Evolutionary conservation across 2,113 vertebrate species (phyloP).

Genomic region (Hemiprocne comata): DNA sequence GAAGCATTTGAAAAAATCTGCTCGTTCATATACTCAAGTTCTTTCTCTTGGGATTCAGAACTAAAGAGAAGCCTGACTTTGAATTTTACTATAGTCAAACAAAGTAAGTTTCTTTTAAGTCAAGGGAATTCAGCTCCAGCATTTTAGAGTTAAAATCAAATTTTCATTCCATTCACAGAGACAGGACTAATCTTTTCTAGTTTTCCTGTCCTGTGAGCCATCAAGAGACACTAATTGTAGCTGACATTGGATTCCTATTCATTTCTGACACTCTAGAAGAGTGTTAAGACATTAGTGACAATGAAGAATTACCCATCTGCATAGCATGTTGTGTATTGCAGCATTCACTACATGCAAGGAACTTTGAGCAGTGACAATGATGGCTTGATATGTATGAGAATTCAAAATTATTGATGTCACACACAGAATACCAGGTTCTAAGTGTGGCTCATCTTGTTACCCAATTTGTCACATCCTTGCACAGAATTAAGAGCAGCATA

Average conservation of each 20-base stretch:
- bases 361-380: constrained; percentile 1
- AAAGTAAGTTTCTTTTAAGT: background rate
- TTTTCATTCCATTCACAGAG: background rate
- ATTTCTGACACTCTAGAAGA: background rate
- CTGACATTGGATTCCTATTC: background rate
- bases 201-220: background rate
- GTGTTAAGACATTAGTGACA: background rate
- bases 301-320: constrained; percentile 23
- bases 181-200: background rate
- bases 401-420: constrained; percentile 34
- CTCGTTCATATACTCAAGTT: background rate
- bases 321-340: background rate
- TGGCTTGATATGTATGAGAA: background rate
- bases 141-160: background rate
- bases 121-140: background rate
- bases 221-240: constrained; percentile 26
- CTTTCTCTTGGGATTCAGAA: background rate
- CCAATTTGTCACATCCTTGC: constrained; percentile 1
- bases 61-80: background rate
- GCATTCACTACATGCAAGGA: background rate
- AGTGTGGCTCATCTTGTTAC: background rate
- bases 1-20: background rate
- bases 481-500: background rate
- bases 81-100: background rate
- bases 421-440: background rate